phyloP scores from a whole-genome alignment of 2,113 vertebrate genomes.

The Ptyas mucosa region DNA sequence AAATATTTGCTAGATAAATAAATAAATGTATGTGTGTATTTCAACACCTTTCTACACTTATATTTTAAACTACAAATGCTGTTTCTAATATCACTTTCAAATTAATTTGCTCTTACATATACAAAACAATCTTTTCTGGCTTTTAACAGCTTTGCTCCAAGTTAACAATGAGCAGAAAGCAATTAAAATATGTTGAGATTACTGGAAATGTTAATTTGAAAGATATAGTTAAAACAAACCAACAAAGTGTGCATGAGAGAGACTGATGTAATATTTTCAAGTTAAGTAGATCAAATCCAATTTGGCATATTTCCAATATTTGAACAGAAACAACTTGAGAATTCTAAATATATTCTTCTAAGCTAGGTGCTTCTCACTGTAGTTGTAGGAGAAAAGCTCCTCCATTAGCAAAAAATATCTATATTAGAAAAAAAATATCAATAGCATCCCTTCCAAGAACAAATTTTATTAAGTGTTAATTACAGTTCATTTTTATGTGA shows the following conservation, averaged over 20 bases:
- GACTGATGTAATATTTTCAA: background rate
- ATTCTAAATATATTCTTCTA: background rate
- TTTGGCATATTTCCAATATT: background rate
- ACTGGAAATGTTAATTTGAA: constrained; percentile 52
- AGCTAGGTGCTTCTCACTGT: background rate
- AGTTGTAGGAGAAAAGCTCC: background rate
- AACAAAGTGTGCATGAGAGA: background rate
- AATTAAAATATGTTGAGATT: background rate
- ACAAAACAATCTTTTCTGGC: constrained; percentile 14
- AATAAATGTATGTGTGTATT: constrained; percentile 16
- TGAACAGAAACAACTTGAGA: background rate
- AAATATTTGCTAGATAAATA: constrained; percentile 27
- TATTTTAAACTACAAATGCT: constrained; percentile 26
- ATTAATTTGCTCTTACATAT: constrained; percentile 8
- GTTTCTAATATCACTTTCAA: constrained; percentile 7
- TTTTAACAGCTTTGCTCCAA: constrained; percentile 47
- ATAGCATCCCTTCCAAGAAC: background rate
- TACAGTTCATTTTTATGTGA: background rate
- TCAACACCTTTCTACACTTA: constrained; percentile 40
- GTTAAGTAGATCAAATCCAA: background rate
- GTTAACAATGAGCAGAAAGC: constrained; percentile 26
- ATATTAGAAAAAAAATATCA: background rate
- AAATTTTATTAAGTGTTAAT: background rate
- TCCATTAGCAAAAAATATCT: too few species aligned
- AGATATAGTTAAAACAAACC: constrained; percentile 34